Percentiles rank a stretch among this genome's conserved stretches.
These are phyloP conservation scores for Aleiodes testaceus DNA, from an alignment of 2,888 invertebrate species.

Conservation along the genomic window DNA sequence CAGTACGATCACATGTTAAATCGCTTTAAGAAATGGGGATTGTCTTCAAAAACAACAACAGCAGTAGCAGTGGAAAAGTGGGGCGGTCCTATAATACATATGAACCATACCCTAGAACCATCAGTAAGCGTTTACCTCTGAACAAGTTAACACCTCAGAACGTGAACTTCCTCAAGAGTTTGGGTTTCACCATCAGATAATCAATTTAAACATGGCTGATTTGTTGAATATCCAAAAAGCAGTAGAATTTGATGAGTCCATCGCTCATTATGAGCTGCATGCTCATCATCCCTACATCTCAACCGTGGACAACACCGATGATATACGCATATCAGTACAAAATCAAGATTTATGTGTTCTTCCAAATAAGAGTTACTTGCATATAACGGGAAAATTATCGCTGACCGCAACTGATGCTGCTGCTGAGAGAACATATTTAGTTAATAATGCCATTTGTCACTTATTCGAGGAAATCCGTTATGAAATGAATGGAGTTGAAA, in stretches of 20 bases:
- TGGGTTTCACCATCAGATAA: background rate
- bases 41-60: background rate
- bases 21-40: background rate
- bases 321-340: conserved; percentile 1
- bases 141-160: background rate
- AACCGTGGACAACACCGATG: background rate
- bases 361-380: background rate
- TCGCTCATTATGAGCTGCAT: conserved; percentile 14
- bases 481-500: background rate
- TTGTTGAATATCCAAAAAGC: background rate
- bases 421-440: background rate
- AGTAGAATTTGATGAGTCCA: background rate
- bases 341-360: conserved; percentile 14
- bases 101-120: background rate
- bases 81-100: too few species aligned
- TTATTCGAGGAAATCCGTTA: background rate
- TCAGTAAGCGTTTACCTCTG: background rate
- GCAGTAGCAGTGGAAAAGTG: too few species aligned
- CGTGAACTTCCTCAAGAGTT: background rate
- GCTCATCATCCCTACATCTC: background rate
- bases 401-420: background rate
- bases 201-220: background rate
- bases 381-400: background rate
- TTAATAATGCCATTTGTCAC: background rate
- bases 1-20: conserved; percentile 31